phyloP scores from a whole-genome alignment of 92 coral and sea anemone species.

The Pocillopora meandrina region DNA sequence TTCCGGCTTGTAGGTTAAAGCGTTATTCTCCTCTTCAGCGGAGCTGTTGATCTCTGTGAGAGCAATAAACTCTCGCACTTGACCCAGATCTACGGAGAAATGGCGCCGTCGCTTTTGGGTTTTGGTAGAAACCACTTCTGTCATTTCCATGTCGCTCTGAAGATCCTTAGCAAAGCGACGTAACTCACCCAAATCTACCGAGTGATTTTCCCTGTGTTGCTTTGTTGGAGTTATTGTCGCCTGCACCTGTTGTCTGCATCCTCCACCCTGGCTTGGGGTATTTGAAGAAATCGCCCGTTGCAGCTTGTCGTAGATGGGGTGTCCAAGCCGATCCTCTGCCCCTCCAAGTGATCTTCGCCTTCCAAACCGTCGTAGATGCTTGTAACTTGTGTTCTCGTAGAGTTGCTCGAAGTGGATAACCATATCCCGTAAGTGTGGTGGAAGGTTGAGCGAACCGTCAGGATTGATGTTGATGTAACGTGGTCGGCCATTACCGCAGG shows the following conservation, averaged over 20 bases:
- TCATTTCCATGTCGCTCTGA: not conserved
- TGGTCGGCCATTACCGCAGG: not conserved
- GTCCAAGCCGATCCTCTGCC: not conserved
- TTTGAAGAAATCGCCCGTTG: not conserved
- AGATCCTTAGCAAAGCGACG: not conserved
- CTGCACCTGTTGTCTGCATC: not conserved
- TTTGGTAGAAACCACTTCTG: not conserved
- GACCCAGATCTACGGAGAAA: slow-evolving; percentile 37
- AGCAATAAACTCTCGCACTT: slow-evolving; percentile 36
- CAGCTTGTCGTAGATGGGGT: slow-evolving; percentile 7
- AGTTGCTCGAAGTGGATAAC: slow-evolving; percentile 25
- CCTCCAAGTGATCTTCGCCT: slow-evolving; percentile 9
- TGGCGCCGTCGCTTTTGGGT: slow-evolving; percentile 11
- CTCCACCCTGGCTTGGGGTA: not conserved
- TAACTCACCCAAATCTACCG: slow-evolving; percentile 4
- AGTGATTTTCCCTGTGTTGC: not conserved
- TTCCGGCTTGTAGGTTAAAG: not conserved
- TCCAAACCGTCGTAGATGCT: not conserved
- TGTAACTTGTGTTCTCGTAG: slow-evolving; percentile 36
- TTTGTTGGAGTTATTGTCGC: not conserved
- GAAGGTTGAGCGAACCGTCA: slow-evolving; percentile 30
- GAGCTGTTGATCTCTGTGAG: slow-evolving; percentile 1
- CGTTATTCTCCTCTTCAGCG: not conserved
- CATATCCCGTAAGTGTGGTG: slow-evolving; percentile 17
- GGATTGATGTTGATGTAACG: slow-evolving; percentile 17